Evolutionary conservation across 1,140 invertebrate species (phyloP).

Genomic region (Muscidifurax raptorellus): DNA sequence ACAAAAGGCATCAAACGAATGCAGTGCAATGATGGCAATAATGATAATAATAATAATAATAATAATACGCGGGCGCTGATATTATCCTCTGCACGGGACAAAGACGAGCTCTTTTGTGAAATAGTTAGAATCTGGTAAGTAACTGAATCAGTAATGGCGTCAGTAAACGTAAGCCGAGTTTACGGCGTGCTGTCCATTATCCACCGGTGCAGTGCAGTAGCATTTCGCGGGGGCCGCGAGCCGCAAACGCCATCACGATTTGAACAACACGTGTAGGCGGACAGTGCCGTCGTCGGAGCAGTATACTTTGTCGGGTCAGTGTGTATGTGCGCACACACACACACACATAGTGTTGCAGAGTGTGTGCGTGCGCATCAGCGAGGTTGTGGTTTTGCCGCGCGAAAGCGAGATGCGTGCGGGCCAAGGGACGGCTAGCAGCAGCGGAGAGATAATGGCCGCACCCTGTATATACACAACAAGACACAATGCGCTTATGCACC

Average conservation of each 20-base stretch:
- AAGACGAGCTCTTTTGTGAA: background rate
- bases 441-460: background rate
- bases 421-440: background rate
- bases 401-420: background rate
- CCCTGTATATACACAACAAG: background rate
- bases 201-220: background rate
- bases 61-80: background rate
- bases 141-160: constrained; percentile 3
- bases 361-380: background rate
- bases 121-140: background rate
- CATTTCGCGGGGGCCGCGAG: background rate
- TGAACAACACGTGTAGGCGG: constrained; percentile 14
- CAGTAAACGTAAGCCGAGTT: constrained; percentile 9
- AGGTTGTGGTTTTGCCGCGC: background rate
- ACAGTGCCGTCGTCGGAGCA: background rate
- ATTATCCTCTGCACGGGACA: background rate
- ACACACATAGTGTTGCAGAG: background rate
- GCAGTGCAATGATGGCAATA: too few species aligned
- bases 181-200: constrained; percentile 2
- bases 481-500: background rate
- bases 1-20: background rate
- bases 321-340: background rate
- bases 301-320: background rate
- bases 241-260: constrained; percentile 13
- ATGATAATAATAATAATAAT: background rate